Evolutionary conservation across 1,140 invertebrate genomes (phyloP), one percentile per base, ranked within the genome.

Genomic region (Ceratitis capitata): DNA sequence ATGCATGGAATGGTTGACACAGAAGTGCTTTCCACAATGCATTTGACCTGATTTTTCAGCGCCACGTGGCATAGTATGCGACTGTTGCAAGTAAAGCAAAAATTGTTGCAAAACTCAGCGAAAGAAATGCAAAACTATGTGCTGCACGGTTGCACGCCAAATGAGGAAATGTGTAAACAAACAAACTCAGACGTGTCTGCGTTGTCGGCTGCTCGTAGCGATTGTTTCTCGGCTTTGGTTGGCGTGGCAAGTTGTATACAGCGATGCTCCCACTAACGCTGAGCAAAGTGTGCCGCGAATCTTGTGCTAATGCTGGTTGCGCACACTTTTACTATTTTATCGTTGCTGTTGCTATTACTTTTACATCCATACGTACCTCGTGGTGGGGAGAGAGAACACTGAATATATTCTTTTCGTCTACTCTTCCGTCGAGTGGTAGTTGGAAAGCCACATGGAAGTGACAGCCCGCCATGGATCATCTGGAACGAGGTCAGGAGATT

Each of bases 221-320:
- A 69, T 64, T 83, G n/a, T 42, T 85, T 32, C 49, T 29, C 29
- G 23, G 69, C 7, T 32, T 16, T 12, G 35, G 16, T 74, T 64
- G n/a, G n/a, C n/a, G 64, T 26, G 56, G 82, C 84, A 85, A 82
- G 47, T 86, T 58, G 7, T 86, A 84, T 87, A 61, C 85, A 84
- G 51, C 51, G 51, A 23, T 47, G 23, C 89, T 89, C 88, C 87
- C 88, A 87, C 89, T 88, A 87, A 87, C 88, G 85, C n/a, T 87
- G 16, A 29, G 64, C 35, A 61, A 69, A 69, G 64, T 69, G 64
- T 69, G 64, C 64, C 64, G 32, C 64, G 32, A n/a, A 19, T 19
- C 35, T 69, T 69, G 32, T 32, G 39, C 64, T 19, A 69, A 69
- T n/a, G 64, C 49, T n/a, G 1, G 32, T 42, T 69, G 19, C 32